Conservation (phyloP, 2,888 invertebrate genomes). For the Acleris cristana region DNA sequence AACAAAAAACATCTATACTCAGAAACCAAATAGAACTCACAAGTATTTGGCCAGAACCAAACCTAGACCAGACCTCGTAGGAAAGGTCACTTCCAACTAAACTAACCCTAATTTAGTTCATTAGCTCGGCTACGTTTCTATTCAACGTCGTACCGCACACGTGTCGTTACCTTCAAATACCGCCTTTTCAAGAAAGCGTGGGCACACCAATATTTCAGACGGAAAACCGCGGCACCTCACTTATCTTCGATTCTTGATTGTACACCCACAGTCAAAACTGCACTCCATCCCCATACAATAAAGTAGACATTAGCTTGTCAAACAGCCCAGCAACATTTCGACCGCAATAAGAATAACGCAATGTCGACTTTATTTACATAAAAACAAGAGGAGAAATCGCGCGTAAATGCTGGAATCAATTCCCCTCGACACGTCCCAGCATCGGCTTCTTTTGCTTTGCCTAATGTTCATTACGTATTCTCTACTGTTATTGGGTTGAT, state of each 20-base stretch:
- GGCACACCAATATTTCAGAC: constrained; percentile 74
- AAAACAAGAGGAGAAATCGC: constrained; percentile 48
- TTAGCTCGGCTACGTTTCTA: no score
- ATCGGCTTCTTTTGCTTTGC: constrained; percentile 74
- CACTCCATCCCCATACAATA: constrained; percentile 41
- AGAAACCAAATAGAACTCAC: no score
- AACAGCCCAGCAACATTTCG: constrained; percentile 51
- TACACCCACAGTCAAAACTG: constrained; percentile 20
- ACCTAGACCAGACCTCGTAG: no score
- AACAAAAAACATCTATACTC: no score
- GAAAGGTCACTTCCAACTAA: no score
- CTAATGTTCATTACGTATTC: constrained; percentile 81
- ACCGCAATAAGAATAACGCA: constrained; percentile 42
- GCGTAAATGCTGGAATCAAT: constrained; percentile 52
- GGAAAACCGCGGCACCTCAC: constrained; percentile 64
- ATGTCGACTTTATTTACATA: constrained; percentile 47
- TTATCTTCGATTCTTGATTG: constrained; percentile 70
- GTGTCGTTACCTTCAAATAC: constrained; percentile 12
- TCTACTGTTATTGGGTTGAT: constrained; percentile 73
- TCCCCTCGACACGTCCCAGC: constrained; percentile 71
- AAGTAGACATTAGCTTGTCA: constrained; percentile 46
- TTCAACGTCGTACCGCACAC: not conserved
- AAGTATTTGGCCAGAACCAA: no score
- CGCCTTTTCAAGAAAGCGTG: constrained; percentile 63
- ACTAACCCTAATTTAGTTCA: no score